Evolutionary conservation across 92 coral and sea anemone genomes (phyloP).

Genomic region (Phenganax marumi): DNA sequence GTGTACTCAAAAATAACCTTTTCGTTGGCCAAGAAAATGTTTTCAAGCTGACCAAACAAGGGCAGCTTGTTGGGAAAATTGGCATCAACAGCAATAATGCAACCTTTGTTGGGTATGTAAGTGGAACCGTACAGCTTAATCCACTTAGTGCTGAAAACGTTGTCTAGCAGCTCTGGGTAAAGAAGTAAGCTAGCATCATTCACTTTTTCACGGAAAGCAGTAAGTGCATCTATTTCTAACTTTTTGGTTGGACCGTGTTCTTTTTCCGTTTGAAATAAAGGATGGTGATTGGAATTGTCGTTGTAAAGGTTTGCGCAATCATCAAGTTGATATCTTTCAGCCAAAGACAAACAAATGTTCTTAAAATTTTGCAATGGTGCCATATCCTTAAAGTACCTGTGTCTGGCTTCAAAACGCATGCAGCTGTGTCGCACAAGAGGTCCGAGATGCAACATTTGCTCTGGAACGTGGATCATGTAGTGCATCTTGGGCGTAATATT

Average conservation of each 20-base stretch:
- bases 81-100: constrained; percentile 19
- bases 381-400: constrained; percentile 61
- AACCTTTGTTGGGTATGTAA: neutral
- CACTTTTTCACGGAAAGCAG: neutral
- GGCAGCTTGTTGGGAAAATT: neutral
- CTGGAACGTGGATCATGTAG: constrained; percentile 65
- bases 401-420: constrained; percentile 74
- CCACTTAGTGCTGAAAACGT: constrained; percentile 12
- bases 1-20: constrained; percentile 13
- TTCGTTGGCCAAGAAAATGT: neutral
- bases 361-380: constrained; percentile 58
- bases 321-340: constrained; percentile 60
- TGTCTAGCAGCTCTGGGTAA: neutral
- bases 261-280: constrained; percentile 25
- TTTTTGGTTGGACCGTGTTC: neutral
- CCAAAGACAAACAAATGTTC: constrained; percentile 64
- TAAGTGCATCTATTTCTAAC: neutral
- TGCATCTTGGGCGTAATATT: constrained; percentile 69
- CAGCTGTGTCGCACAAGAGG: constrained; percentile 67
- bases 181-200: neutral
- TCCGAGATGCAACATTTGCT: constrained; percentile 62
- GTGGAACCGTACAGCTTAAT: neutral
- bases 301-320: constrained; percentile 38
- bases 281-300: constrained; percentile 24
- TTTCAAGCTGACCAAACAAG: neutral